Evolutionary conservation across 2,113 vertebrate genomes (phyloP).

Genomic region (Platichthys flesus): DNA sequence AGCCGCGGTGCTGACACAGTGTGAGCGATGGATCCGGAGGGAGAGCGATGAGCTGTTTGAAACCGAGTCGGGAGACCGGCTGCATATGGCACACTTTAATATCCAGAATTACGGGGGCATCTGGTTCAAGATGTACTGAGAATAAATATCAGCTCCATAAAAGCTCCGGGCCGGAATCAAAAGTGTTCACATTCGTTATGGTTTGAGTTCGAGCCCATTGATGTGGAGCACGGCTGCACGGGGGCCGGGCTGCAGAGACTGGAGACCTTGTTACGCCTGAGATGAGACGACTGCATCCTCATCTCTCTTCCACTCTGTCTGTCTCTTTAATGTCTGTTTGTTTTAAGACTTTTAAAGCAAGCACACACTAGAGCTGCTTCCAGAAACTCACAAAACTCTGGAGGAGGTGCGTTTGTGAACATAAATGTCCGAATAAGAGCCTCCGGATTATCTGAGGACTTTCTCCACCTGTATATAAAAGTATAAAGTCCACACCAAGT

Average conservation of each 20-base stretch:
- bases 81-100: conserved; percentile 40
- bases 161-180: conserved; percentile 32
- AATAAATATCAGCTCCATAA: conserved; percentile 46
- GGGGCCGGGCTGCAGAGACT: conserved; percentile 3
- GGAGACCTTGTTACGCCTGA: conserved; percentile 46
- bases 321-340: conserved; percentile 6
- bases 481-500: too few species aligned
- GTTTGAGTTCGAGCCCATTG: background rate
- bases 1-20: conserved; percentile 43
- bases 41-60: conserved; percentile 27
- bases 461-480: too few species aligned
- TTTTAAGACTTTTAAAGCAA: conserved; percentile 24
- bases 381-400: too few species aligned
- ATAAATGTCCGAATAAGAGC: too few species aligned
- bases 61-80: conserved; percentile 21
- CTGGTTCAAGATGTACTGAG: conserved; percentile 28
- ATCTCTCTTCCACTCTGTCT: conserved; percentile 8
- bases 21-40: conserved; percentile 38
- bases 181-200: background rate
- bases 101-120: conserved; percentile 6
- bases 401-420: too few species aligned
- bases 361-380: background rate
- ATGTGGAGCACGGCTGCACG: conserved; percentile 2
- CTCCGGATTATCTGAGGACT: too few species aligned
- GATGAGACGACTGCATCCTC: conserved; percentile 33